Conservation (phyloP, 2,888 invertebrate species). For the Pterostichus madidus region DNA sequence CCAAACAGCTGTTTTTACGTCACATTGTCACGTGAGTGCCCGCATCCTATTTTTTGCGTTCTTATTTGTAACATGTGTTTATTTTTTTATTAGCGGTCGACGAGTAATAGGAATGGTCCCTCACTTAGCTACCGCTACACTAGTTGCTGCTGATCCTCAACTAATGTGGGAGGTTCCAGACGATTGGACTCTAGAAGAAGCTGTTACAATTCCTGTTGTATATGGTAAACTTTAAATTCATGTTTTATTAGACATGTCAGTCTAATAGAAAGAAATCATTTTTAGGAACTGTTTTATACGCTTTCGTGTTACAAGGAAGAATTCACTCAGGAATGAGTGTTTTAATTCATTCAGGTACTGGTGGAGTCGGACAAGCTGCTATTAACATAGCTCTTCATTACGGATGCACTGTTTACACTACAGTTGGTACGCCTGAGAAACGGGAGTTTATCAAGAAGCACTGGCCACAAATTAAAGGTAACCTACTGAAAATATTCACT, state of each 20-base stretch:
- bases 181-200: slow-evolving; percentile 86
- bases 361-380: slow-evolving; percentile 89
- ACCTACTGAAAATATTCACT: neutral
- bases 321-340: slow-evolving; percentile 75
- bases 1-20: no score
- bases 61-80: neutral
- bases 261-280: neutral
- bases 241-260: slow-evolving; percentile 73
- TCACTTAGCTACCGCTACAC: slow-evolving; percentile 81
- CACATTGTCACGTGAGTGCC: no score
- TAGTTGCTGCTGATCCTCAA: slow-evolving; percentile 80
- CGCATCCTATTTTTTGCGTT: no score
- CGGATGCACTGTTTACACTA: slow-evolving; percentile 85
- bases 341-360: slow-evolving; percentile 82
- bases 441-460: slow-evolving; percentile 81
- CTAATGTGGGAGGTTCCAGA: slow-evolving; percentile 85
- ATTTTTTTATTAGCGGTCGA: slow-evolving; percentile 77
- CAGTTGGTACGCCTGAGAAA: slow-evolving; percentile 84
- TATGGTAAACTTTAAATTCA: slow-evolving; percentile 77
- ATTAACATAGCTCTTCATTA: slow-evolving; percentile 84
- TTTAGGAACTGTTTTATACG: slow-evolving; percentile 75
- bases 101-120: slow-evolving; percentile 84
- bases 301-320: slow-evolving; percentile 76
- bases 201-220: slow-evolving; percentile 87
- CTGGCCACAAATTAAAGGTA: slow-evolving; percentile 76